phyloP scores from a whole-genome alignment of 1,140 invertebrate genomes.

The Caenorhabditis inopinata region DNA sequence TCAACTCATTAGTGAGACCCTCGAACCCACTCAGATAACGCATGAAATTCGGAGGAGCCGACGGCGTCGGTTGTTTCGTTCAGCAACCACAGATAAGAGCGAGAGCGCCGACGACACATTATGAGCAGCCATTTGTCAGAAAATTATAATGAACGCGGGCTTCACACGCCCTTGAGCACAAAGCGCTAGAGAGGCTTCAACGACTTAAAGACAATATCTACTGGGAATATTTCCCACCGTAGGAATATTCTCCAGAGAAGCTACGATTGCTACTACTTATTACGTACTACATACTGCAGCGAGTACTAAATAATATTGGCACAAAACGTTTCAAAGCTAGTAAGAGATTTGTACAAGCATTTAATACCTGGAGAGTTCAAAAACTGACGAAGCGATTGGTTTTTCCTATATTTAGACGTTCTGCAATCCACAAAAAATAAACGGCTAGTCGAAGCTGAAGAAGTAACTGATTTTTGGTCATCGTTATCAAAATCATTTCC shows the following conservation, averaged over 20 bases:
- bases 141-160: slow-evolving; percentile 30
- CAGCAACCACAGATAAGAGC: not conserved
- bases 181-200: not conserved
- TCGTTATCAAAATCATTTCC: not conserved
- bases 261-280: too few relatives aligned
- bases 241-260: not conserved
- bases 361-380: slow-evolving; percentile 7
- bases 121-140: slow-evolving; percentile 33
- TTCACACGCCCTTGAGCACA: slow-evolving; percentile 5
- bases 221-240: not conserved
- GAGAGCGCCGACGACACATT: slow-evolving; percentile 15
- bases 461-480: slow-evolving; percentile 1
- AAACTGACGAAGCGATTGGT: slow-evolving; percentile 2
- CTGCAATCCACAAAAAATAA: not conserved
- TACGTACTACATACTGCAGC: too few relatives aligned
- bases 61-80: not conserved
- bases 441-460: slow-evolving; percentile 2
- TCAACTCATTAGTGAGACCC: slow-evolving; percentile 14
- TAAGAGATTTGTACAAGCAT: too few relatives aligned
- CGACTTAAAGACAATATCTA: slow-evolving; percentile 1
- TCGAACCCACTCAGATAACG: slow-evolving; percentile 15
- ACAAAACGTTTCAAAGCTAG: too few relatives aligned
- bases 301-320: too few relatives aligned
- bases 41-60: slow-evolving; percentile 12
- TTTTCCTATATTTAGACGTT: slow-evolving; percentile 3